Conservation (phyloP, 1,140 invertebrate genomes). For the Hycleus phaleratus region DNA sequence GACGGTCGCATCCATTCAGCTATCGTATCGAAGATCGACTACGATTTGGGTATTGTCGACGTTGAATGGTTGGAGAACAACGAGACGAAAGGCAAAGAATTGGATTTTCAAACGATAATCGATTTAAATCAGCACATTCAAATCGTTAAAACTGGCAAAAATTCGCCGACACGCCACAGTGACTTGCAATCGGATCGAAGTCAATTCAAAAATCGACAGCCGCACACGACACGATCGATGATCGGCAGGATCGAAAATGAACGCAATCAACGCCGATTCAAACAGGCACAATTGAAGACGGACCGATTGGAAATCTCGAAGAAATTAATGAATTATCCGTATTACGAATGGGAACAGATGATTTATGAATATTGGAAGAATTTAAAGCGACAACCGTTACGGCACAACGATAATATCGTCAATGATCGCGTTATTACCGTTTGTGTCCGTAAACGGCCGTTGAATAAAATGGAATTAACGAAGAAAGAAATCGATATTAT, state of each 20-base stretch:
- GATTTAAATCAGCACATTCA: conserved; percentile 63
- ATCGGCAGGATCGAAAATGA: too few relatives aligned
- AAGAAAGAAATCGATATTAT: conserved; percentile 84
- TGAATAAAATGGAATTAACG: conserved; percentile 84
- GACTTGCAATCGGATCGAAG: conserved; percentile 4
- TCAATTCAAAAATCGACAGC: conserved; percentile 32
- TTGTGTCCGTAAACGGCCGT: conserved; percentile 92
- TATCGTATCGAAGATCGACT: too few relatives aligned
- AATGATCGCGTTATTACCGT: conserved; percentile 98
- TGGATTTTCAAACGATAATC: conserved; percentile 84
- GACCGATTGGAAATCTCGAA: too few relatives aligned
- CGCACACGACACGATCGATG: too few relatives aligned
- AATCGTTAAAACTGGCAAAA: conserved; percentile 1
- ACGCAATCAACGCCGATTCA: too few relatives aligned
- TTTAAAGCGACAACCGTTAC: conserved; percentile 85
- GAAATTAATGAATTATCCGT: too few relatives aligned
- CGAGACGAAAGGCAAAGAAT: conserved; percentile 99
- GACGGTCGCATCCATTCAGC: too few relatives aligned
- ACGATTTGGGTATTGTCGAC: background rate
- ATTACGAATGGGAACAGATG: background rate
- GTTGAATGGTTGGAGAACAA: conserved; percentile 98
- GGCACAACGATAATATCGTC: conserved; percentile 74
- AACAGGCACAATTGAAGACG: too few relatives aligned
- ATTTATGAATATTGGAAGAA: conserved; percentile 76
- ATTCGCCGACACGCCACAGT: background rate